These are phyloP conservation scores for Valencia hispanica DNA, from an alignment of 2,797 vertebrate genomes.

Conservation along the genomic window DNA sequence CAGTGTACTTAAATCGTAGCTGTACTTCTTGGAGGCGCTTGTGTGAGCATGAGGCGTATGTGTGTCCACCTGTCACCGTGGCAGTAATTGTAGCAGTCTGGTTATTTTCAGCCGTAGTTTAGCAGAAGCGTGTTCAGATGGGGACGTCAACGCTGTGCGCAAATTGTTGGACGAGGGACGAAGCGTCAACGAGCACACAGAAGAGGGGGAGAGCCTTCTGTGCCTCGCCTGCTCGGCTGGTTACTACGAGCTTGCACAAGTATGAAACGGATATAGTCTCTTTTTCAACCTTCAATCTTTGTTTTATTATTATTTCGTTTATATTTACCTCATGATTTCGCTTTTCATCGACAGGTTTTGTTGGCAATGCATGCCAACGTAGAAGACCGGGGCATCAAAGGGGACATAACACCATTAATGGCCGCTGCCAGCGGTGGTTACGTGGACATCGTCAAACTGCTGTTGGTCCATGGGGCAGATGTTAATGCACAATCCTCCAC, in stretches of 20 bases:
- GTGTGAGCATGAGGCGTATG: slow-evolving; percentile 55
- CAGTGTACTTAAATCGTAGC: neutral
- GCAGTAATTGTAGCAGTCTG: slow-evolving; percentile 90
- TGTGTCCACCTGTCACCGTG: slow-evolving; percentile 81
- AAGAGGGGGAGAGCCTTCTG: slow-evolving; percentile 97
- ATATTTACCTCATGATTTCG: neutral
- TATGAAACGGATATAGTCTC: slow-evolving; percentile 65
- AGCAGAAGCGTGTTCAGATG: slow-evolving; percentile 98
- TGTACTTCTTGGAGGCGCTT: slow-evolving; percentile 8
- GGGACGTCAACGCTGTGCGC: slow-evolving; percentile 97
- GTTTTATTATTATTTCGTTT: too few relatives aligned
- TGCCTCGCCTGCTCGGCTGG: slow-evolving; percentile 98
- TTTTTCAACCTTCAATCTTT: neutral
- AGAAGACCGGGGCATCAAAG: slow-evolving; percentile 97
- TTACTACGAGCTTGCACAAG: slow-evolving; percentile 99
- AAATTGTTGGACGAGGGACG: slow-evolving; percentile 98
- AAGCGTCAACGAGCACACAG: slow-evolving; percentile 98
- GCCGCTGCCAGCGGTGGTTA: slow-evolving; percentile 98
- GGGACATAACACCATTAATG: slow-evolving; percentile 98
- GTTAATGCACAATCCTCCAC: slow-evolving; percentile 98
- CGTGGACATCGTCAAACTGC: slow-evolving; percentile 96
- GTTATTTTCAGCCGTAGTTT: slow-evolving; percentile 97
- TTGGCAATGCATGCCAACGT: slow-evolving; percentile 99
- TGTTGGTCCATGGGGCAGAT: slow-evolving; percentile 95
- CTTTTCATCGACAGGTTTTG: slow-evolving; percentile 83